phyloP scores from a whole-genome alignment of 2,113 vertebrate species.

The Carassius carassius region DNA sequence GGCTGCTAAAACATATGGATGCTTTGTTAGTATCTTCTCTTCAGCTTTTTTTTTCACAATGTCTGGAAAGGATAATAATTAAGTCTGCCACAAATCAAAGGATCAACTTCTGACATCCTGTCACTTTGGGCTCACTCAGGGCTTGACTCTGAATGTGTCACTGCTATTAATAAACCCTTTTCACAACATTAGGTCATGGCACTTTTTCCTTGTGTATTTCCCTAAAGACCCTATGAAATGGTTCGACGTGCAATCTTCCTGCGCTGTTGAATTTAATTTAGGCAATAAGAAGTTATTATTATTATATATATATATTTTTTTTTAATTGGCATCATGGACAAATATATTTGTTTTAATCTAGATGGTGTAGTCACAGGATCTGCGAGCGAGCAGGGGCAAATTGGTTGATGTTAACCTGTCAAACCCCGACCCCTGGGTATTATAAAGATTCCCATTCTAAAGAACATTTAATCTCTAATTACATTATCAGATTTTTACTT shows the following conservation, averaged over 20 bases:
- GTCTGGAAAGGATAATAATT: slow-evolving; percentile 55
- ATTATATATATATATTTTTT: not conserved
- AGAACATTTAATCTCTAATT: not conserved
- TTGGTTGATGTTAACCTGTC: not conserved
- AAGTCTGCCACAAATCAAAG: slow-evolving; percentile 60
- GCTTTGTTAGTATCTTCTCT: slow-evolving; percentile 60
- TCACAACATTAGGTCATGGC: not conserved
- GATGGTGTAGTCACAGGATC: too few relatives aligned
- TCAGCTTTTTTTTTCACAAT: slow-evolving; percentile 54
- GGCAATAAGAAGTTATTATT: not conserved
- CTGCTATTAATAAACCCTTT: slow-evolving; percentile 31
- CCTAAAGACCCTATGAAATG: not conserved
- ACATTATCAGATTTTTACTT: not conserved
- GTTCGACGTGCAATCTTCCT: not conserved
- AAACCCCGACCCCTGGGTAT: not conserved
- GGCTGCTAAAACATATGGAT: slow-evolving; percentile 14
- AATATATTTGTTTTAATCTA: too few relatives aligned
- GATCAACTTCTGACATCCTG: slow-evolving; percentile 66
- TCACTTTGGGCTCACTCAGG: slow-evolving; percentile 65
- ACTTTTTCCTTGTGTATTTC: not conserved
- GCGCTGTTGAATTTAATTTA: not conserved
- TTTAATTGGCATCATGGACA: too few relatives aligned
- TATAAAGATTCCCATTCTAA: not conserved
- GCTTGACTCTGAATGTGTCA: slow-evolving; percentile 40
- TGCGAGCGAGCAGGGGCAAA: not conserved